phyloP scores from a whole-genome alignment of 2,113 vertebrate species.

The Irena cyanogastra region DNA sequence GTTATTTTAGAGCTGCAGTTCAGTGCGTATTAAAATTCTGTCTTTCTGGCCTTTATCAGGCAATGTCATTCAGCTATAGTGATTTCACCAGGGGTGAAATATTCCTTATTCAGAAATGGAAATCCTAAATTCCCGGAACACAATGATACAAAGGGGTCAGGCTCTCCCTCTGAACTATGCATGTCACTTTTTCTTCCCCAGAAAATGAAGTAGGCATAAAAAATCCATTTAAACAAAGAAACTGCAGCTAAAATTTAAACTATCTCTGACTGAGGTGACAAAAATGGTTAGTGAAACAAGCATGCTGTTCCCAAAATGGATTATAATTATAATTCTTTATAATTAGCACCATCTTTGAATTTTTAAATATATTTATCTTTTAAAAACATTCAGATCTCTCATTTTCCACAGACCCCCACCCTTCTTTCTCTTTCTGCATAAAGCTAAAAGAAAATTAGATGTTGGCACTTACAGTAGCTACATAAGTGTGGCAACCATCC shows the following conservation, averaged over 20 bases:
- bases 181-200: not conserved
- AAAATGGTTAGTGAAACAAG: not conserved
- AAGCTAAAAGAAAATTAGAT: conserved; percentile 36
- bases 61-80: conserved; percentile 30
- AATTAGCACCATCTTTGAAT: conserved; percentile 7
- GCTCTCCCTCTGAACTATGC: not conserved
- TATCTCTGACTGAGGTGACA: not conserved
- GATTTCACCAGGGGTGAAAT: conserved; percentile 51
- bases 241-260: conserved; percentile 10
- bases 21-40: conserved; percentile 44
- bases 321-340: conserved; percentile 19
- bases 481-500: conserved; percentile 49
- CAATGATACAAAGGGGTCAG: not conserved
- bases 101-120: conserved; percentile 43
- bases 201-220: not conserved
- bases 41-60: conserved; percentile 28
- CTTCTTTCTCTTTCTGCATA: not conserved
- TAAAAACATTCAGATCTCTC: not conserved
- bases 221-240: conserved; percentile 31
- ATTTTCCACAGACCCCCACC: not conserved
- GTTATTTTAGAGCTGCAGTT: not conserved
- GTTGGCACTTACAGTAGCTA: conserved; percentile 42
- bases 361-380: conserved; percentile 17
- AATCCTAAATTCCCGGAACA: conserved; percentile 44
- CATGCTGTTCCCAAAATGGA: not conserved